Conservation (phyloP, 2,797 vertebrate species). For the Oryzias sinensis region DNA sequence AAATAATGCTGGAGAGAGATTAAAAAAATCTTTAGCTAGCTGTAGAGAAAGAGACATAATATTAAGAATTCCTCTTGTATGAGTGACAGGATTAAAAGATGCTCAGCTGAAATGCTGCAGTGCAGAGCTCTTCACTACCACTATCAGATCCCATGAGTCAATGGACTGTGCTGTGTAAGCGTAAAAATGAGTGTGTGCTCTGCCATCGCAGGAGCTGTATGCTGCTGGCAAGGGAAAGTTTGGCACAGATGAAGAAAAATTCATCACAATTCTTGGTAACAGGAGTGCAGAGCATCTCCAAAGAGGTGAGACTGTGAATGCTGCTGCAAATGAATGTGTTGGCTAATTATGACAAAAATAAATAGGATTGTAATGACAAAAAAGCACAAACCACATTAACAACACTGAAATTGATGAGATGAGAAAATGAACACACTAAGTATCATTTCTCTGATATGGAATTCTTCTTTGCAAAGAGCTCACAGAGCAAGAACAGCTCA, state of each 20-base stretch:
- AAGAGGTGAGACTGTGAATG: slow-evolving; percentile 72
- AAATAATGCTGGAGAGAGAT: neutral
- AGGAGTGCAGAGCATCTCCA: slow-evolving; percentile 86
- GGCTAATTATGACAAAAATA: too few relatives aligned
- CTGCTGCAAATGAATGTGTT: neutral
- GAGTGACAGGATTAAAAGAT: neutral
- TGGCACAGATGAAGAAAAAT: slow-evolving; percentile 94
- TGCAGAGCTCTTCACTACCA: slow-evolving; percentile 11
- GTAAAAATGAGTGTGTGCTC: slow-evolving; percentile 11
- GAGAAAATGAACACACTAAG: too few relatives aligned
- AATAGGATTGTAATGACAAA: too few relatives aligned
- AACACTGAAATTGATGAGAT: too few relatives aligned
- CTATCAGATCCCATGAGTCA: neutral
- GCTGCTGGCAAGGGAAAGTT: slow-evolving; percentile 89
- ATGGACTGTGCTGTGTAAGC: neutral
- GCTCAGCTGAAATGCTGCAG: too few relatives aligned
- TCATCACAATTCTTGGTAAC: slow-evolving; percentile 91
- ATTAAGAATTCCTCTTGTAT: neutral
- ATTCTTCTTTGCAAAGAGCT: too few relatives aligned
- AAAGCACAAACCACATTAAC: too few relatives aligned
- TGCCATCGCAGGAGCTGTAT: slow-evolving; percentile 81
- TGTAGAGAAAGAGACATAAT: neutral
- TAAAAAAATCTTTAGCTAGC: neutral
- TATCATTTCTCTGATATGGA: too few relatives aligned
- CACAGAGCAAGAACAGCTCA: too few relatives aligned